Conservation (phyloP, 1,140 invertebrate genomes). For the Anoplolepis gracilipes region DNA sequence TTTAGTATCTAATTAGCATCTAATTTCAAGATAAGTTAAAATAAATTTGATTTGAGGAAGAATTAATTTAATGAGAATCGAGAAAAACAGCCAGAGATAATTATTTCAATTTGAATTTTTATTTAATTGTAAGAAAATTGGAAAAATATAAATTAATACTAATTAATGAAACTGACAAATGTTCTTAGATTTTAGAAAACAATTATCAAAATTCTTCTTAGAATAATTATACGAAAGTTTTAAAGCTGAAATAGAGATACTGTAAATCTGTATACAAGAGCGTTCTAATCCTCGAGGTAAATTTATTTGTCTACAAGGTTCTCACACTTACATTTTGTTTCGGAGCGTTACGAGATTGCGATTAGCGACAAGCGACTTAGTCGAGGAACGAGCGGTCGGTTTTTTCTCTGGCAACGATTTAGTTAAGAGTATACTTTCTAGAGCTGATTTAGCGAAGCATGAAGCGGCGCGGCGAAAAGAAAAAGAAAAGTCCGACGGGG, state of each 20-base stretch:
- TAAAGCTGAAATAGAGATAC: neutral
- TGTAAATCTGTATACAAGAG: neutral
- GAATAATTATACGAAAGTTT: neutral
- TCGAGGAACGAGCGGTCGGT: neutral
- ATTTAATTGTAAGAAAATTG: too few relatives aligned
- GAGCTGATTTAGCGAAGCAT: slow-evolving; percentile 53
- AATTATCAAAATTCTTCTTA: neutral
- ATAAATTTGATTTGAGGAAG: too few relatives aligned
- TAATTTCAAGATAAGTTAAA: too few relatives aligned
- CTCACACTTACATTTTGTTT: slow-evolving; percentile 26
- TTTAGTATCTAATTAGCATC: too few relatives aligned
- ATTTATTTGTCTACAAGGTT: neutral
- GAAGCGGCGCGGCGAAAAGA: slow-evolving; percentile 16
- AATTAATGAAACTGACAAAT: neutral
- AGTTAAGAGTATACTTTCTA: slow-evolving; percentile 49
- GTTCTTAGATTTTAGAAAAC: neutral
- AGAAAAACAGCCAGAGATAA: too few relatives aligned
- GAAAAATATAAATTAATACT: too few relatives aligned
- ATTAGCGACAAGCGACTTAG: slow-evolving; percentile 20
- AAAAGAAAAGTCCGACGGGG: slow-evolving; percentile 15
- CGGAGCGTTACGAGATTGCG: neutral
- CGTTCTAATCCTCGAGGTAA: neutral
- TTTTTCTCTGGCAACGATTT: slow-evolving; percentile 36
- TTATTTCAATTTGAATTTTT: too few relatives aligned
- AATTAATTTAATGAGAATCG: too few relatives aligned